Base-by-base conservation (phyloP, 2,888 invertebrate genomes). In the Apodemia duryi region DNA sequence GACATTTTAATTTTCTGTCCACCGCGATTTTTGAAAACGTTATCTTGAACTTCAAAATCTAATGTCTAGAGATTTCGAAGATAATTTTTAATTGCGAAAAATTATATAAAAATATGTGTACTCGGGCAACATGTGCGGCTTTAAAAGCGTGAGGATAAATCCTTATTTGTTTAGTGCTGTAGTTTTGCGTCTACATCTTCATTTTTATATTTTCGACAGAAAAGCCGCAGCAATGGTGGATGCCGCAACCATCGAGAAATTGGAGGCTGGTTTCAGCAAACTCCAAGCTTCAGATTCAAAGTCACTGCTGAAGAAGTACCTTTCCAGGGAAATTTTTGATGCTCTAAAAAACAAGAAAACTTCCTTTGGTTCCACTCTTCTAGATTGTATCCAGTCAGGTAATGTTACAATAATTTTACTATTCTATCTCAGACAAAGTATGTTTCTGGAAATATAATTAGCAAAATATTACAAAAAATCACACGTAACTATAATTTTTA, bases 321-420 rank as follows among this genome's bases (percentile, higher is more conserved):
- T 98, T 79, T 96, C 97, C 85, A 95, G 95, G 93, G 97, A 97
- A 82, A 93, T 98, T 69, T 97, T 98, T 89, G 98, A 98, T 82
- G 95, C 94, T 80, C 94, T 98, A 73, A 98, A 98, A 94, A 96
- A 95, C 90, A 96, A 96, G 94, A 98, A 98, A 93, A 98, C 98
- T 71, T 95, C 96, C 74, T 97, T 98, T 85, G 98, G 97, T 77
- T 98, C 98, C 69, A 96, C 97, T 69, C 95, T 98, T 71, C 93
- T 98, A 84, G 98, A 98, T 92, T 96, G 97, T 82, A 97, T 98
- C 87, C 98, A 98, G 90, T 98, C 98, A 77, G 99, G 98, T 97
- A 73, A 83, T 82, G 7, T 6, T 1, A 46, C 13, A 11, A 41
- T 7, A 41, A 43, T 43, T 43, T 43, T 43, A 13, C 13, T 43